Base-by-base conservation (phyloP, 2,113 vertebrate genomes). In the Otolemur garnettii region DNA sequence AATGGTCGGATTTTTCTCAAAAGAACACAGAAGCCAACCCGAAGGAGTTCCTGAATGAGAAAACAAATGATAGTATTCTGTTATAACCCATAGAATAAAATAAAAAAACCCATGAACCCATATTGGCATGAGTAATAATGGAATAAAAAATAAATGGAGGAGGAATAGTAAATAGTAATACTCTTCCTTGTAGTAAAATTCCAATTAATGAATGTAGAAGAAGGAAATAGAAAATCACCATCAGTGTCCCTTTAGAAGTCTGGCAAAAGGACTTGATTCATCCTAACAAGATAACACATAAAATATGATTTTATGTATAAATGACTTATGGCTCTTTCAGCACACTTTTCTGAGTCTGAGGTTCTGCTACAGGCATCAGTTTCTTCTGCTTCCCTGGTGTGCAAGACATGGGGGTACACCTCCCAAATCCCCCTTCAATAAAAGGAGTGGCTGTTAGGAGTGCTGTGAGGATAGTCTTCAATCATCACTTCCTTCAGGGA, bases 181-280 rank as follows among this genome's bases (percentile, higher is more conserved):
- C 45, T 81, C n/a, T 94, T 91, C 38, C 42, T 75, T 87, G 57
- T n/a, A 57, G 13, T 78, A 81, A 53, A 93, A 77, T 89, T 95
- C 10, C 42, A 75, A 79, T 79, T 87, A 84, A 80, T 94, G 72
- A 95, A 78, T 42, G 30, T 30, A 60, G n/a, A 24, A 55, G 13
- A 24, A 72, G 69, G 33, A 91, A 81, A 87, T 33, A 62, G 21
- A 74, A 68, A 64, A 60, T 35, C 28, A 81, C 11, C 15, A 42
- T 33, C 33, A 45, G 72, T 33, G 53, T 57, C n/a, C 64, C 57
- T 92, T 81, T 82, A 66, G 60, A 75, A 24, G 28, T 30, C 42
- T 82, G 22, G 35, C 59, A 66, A 68, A 79, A 50, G 59, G 42
- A 50, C 21, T 59, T 55, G 33, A 77, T 62, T 87, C 50, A 30